Evolutionary conservation across 2,888 invertebrate genomes (phyloP).

Genomic region (Megalurothrips usitatus): DNA sequence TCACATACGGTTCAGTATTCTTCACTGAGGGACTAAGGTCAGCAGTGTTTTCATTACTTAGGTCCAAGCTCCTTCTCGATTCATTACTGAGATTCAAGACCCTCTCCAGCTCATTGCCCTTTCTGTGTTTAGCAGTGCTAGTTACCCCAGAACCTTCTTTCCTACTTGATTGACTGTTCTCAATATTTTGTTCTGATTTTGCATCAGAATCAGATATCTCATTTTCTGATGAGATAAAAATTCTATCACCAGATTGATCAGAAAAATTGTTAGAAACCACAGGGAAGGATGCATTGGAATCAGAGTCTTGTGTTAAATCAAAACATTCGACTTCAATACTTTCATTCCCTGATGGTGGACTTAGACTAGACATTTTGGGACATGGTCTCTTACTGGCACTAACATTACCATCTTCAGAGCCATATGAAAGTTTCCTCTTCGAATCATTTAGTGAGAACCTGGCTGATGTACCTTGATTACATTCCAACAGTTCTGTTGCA

Average conservation of each 20-base stretch:
- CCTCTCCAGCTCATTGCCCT: no score
- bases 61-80: no score
- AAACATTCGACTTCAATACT: constrained; percentile 24
- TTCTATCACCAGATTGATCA: not conserved
- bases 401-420: not conserved
- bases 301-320: constrained; percentile 32
- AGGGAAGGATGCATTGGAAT: not conserved
- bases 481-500: not conserved
- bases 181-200: no score
- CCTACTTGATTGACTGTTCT: no score
- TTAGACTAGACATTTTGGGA: not conserved
- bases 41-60: no score
- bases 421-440: not conserved
- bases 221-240: not conserved
- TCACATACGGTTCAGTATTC: constrained; percentile 27
- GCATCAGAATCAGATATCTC: not conserved
- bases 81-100: no score
- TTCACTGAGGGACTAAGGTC: not conserved
- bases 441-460: not conserved
- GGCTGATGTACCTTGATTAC: not conserved
- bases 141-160: no score
- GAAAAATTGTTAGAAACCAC: not conserved
- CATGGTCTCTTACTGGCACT: not conserved
- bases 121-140: no score
- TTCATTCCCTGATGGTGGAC: not conserved